Evolutionary conservation across 2,797 vertebrate species (phyloP).

Genomic region (Enteromius argenteus): DNA sequence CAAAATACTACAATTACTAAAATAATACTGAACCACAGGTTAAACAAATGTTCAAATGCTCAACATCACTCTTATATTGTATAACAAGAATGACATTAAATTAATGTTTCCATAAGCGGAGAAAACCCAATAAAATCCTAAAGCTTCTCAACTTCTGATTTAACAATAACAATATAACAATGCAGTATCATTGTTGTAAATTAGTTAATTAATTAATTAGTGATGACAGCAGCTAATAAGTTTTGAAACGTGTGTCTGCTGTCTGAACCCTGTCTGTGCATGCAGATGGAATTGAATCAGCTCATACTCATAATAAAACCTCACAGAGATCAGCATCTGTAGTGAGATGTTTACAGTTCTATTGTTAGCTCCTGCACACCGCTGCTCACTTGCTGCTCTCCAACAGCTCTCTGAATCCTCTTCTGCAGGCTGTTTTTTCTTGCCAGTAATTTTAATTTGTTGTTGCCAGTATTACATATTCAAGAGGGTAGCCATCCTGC

Average conservation of each 20-base stretch:
- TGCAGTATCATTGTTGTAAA: not conserved
- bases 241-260: not conserved
- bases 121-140: not conserved
- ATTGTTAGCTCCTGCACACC: not conserved
- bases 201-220: too few species aligned
- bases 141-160: not conserved
- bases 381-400: constrained; percentile 1
- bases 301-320: not conserved
- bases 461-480: constrained; percentile 41
- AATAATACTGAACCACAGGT: not conserved
- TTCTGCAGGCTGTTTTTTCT: constrained; percentile 20
- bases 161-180: not conserved
- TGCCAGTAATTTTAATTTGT: constrained; percentile 52
- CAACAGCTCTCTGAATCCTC: constrained; percentile 1
- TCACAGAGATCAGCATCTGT: constrained; percentile 25
- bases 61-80: too few species aligned
- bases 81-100: too few species aligned
- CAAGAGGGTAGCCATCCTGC: constrained; percentile 53
- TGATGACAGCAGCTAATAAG: not conserved
- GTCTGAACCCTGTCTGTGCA: not conserved
- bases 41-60: too few species aligned
- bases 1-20: not conserved
- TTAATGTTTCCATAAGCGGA: not conserved
- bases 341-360: constrained; percentile 29
- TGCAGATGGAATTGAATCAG: constrained; percentile 2